Conservation (phyloP, 1,140 invertebrate species). For the Tachypleus tridentatus region DNA sequence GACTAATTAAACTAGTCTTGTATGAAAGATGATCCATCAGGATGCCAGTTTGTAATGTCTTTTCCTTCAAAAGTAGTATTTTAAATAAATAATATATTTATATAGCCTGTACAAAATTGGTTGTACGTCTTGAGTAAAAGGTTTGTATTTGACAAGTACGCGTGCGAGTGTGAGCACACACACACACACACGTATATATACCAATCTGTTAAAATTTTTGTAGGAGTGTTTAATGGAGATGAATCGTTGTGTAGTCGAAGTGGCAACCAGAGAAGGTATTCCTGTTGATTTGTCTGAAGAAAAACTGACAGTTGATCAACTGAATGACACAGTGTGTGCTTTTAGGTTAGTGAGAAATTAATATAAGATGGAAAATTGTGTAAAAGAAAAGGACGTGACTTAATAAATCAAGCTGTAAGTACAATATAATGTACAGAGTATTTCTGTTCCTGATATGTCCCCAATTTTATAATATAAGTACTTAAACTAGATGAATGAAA, state of each 20-base stretch:
- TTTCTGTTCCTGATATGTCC: background rate
- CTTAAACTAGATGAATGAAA: no score
- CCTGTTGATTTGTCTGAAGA: constrained; percentile 3
- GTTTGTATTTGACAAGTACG: no score
- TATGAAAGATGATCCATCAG: no score
- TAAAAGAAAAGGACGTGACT: background rate
- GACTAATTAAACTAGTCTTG: no score
- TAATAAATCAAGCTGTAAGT: background rate
- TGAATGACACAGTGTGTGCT: constrained; percentile 8
- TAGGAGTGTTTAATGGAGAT: constrained; percentile 19
- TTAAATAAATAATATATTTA: no score
- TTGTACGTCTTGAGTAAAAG: no score
- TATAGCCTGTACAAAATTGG: no score
- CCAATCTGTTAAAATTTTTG: constrained; percentile 13
- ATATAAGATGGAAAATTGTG: background rate
- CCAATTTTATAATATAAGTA: background rate
- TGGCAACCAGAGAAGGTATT: constrained; percentile 10
- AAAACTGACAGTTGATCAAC: constrained; percentile 4
- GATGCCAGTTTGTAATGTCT: no score
- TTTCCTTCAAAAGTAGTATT: no score
- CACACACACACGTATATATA: no score
- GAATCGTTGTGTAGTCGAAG: constrained; percentile 13
- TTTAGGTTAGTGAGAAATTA: constrained; percentile 9
- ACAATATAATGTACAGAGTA: background rate
- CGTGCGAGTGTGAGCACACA: no score